Evolutionary conservation across 2,113 vertebrate species (phyloP).

Genomic region (Nothoprocta perdicaria): DNA sequence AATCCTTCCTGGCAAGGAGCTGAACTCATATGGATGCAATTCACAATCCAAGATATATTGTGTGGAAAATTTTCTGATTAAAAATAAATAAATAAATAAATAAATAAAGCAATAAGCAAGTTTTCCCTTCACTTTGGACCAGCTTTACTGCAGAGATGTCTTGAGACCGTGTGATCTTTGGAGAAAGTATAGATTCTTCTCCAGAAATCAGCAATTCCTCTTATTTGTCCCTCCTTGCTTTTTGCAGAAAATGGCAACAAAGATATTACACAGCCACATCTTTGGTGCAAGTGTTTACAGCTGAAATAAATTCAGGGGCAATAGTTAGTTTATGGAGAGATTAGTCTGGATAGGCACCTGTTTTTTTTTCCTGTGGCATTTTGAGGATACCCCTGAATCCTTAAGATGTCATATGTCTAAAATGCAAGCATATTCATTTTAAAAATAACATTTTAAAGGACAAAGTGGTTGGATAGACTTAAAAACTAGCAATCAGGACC

Average conservation of each 20-base stretch:
- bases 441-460: background rate
- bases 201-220: background rate
- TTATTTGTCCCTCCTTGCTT: background rate
- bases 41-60: background rate
- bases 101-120: too few species aligned
- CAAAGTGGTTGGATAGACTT: background rate
- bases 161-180: background rate
- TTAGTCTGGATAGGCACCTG: background rate
- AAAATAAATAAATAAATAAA: too few species aligned
- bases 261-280: accelerated
- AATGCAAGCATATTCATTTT: background rate
- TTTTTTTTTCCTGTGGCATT: background rate
- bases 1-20: background rate
- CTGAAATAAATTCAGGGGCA: background rate
- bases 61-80: background rate
- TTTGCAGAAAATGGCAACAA: background rate
- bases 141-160: background rate
- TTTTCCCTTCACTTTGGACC: too few species aligned
- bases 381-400: background rate
- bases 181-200: background rate
- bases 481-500: background rate
- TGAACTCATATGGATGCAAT: slow-evolving; percentile 36
- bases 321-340: background rate
- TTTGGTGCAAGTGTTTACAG: background rate
- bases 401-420: background rate